Conservation (phyloP, 2,888 invertebrate species). For the Eupelmus urozonus region DNA sequence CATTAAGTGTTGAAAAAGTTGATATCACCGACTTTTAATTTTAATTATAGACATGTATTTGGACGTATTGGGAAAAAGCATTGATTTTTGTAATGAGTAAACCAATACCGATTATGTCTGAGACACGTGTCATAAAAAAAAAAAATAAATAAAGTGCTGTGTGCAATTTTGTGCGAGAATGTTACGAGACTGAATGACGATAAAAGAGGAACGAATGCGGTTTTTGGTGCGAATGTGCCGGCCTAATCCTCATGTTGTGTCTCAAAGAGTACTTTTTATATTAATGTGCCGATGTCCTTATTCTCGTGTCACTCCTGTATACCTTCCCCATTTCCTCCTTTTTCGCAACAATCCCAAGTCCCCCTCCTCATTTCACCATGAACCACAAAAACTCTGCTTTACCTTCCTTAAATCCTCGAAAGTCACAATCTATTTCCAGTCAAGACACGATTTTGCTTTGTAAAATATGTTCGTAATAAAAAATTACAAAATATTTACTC, state of each 20-base stretch:
- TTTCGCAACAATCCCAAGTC: conserved; percentile 14
- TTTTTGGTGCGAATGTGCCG: conserved; percentile 67
- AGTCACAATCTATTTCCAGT: conserved; percentile 51
- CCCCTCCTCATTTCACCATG: conserved; percentile 36
- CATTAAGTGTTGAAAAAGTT: conserved; percentile 37
- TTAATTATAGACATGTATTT: conserved; percentile 44
- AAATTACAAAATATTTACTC: conserved; percentile 65
- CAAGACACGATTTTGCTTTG: conserved; percentile 74
- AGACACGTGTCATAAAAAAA: conserved; percentile 54
- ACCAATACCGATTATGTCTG: conserved; percentile 50
- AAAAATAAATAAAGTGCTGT: conserved; percentile 50
- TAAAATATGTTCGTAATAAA: conserved; percentile 77
- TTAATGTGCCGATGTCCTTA: conserved; percentile 73
- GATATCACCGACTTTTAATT: conserved; percentile 30
- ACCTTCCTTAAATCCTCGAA: conserved; percentile 25
- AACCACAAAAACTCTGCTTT: conserved; percentile 44
- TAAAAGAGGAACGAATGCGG: conserved; percentile 25
- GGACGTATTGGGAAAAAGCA: conserved; percentile 41
- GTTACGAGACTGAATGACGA: conserved; percentile 2
- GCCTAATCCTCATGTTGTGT: conserved; percentile 75
- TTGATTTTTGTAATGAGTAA: conserved; percentile 50
- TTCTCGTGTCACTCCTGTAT: conserved; percentile 58
- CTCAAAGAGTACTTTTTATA: conserved; percentile 77
- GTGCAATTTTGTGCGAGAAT: conserved; percentile 49
- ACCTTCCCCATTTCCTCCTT: conserved; percentile 41